These are phyloP conservation scores for Xylocampa areola DNA, from an alignment of 2,888 invertebrate genomes.

Conservation along the genomic window DNA sequence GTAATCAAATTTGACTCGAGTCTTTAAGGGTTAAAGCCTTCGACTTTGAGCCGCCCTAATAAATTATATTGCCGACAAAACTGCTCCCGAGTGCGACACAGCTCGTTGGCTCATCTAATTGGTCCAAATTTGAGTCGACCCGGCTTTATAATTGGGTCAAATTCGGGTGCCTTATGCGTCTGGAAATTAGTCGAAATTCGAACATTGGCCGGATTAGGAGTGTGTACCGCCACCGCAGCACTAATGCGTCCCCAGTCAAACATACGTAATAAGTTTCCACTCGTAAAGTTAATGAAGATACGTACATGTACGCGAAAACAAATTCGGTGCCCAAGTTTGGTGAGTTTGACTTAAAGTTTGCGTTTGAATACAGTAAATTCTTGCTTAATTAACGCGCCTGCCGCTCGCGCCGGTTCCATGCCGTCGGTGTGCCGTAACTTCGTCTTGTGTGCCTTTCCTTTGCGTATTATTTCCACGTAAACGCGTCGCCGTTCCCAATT, in stretches of 20 bases:
- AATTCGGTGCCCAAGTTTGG: constrained; percentile 80
- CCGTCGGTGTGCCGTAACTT: constrained; percentile 62
- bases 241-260: constrained; percentile 77
- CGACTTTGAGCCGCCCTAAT: constrained; percentile 88
- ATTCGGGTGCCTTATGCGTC: constrained; percentile 80
- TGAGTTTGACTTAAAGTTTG: constrained; percentile 79
- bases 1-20: constrained; percentile 89
- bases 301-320: constrained; percentile 77
- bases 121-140: constrained; percentile 87
- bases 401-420: constrained; percentile 60
- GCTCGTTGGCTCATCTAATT: constrained; percentile 89
- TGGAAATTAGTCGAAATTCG: constrained; percentile 85
- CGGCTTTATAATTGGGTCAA: constrained; percentile 86
- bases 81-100: constrained; percentile 88
- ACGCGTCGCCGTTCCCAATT: constrained; percentile 62
- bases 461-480: constrained; percentile 70
- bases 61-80: constrained; percentile 90
- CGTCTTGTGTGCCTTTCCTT: constrained; percentile 66
- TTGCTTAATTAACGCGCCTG: constrained; percentile 84
- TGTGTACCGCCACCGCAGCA: constrained; percentile 77
- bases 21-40: constrained; percentile 88
- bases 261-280: constrained; percentile 83
- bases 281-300: constrained; percentile 83
- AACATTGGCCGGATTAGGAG: constrained; percentile 80
- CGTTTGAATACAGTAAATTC: constrained; percentile 83